A percentile compares a stretch with the other conserved stretches of the same genome.
These are phyloP conservation scores for Eurytoma californica DNA, from an alignment of 2,888 invertebrate genomes.

Conservation along the genomic window DNA sequence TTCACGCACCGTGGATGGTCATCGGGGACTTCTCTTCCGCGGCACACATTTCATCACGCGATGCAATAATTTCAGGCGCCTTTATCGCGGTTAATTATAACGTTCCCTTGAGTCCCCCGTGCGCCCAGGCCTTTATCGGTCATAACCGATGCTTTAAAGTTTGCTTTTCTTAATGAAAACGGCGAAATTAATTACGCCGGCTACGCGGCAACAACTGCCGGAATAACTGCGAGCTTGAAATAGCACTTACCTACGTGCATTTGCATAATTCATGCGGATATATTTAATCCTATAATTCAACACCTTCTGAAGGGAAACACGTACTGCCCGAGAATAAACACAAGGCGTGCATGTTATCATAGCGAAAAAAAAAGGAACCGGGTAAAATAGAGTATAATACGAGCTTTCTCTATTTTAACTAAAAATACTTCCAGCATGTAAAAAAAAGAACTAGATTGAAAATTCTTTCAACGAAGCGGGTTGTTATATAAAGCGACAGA, in stretches of 20 bases:
- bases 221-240: constrained; percentile 1
- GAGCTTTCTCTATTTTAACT: too few relatives aligned
- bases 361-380: too few relatives aligned
- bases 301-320: neutral
- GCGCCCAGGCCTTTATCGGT: constrained; percentile 1
- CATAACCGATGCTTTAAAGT: constrained; percentile 26
- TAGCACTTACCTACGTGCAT: neutral
- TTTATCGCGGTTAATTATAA: constrained; percentile 36
- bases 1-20: neutral
- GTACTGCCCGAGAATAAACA: neutral
- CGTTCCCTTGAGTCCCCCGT: neutral
- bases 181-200: constrained; percentile 16
- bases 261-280: constrained; percentile 21
- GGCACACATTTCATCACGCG: constrained; percentile 24
- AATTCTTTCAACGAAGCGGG: too few relatives aligned
- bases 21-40: neutral
- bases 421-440: too few relatives aligned
- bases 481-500: too few relatives aligned
- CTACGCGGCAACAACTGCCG: neutral
- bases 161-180: constrained; percentile 18
- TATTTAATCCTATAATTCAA: constrained; percentile 19
- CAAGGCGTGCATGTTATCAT: too few relatives aligned
- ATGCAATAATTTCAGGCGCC: constrained; percentile 35
- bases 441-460: too few relatives aligned
- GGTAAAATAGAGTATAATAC: too few relatives aligned